These are phyloP conservation scores for Neodon shergylaensis DNA, from an alignment of 2,113 vertebrate genomes.

Conservation along the genomic window DNA sequence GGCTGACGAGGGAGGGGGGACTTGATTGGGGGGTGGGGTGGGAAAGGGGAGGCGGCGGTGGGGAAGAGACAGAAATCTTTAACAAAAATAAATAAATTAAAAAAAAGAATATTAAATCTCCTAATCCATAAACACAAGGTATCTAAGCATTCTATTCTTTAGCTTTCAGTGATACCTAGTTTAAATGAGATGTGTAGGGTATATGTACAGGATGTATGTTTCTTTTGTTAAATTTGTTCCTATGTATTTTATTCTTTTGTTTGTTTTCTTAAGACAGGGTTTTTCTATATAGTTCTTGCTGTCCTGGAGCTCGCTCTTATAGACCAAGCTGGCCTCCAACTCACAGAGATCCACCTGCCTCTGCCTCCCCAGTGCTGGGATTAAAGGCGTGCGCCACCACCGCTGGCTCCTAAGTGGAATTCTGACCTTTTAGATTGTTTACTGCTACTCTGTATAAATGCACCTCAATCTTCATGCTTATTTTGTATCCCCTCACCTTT, in stretches of 20 bases:
- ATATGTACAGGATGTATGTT: not conserved
- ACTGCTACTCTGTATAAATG: constrained; percentile 2
- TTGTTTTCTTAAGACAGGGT: not conserved
- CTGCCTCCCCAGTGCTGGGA: not conserved
- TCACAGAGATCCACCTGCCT: not conserved
- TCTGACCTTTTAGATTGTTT: constrained; percentile 47
- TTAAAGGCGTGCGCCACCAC: not conserved
- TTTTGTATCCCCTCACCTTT: not conserved
- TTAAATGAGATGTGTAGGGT: not conserved
- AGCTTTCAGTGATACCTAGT: not conserved
- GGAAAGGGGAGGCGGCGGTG: too few species aligned
- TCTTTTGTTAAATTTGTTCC: constrained; percentile 38
- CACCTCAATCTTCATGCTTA: not conserved
- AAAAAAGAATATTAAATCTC: constrained; percentile 27
- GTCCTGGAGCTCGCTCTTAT: not conserved
- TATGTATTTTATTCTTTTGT: constrained; percentile 42
- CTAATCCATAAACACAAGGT: not conserved
- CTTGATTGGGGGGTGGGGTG: too few species aligned
- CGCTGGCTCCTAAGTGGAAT: not conserved
- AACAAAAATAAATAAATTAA: too few species aligned
- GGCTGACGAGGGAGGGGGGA: too few species aligned
- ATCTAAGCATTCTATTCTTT: not conserved
- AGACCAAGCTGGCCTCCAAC: not conserved
- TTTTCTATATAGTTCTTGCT: not conserved
- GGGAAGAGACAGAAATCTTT: too few species aligned